Percentiles rank a stretch among this genome's conserved stretches.
Evolutionary conservation across 2,797 vertebrate genomes (phyloP).

Genomic region (Acanthornis magna): DNA sequence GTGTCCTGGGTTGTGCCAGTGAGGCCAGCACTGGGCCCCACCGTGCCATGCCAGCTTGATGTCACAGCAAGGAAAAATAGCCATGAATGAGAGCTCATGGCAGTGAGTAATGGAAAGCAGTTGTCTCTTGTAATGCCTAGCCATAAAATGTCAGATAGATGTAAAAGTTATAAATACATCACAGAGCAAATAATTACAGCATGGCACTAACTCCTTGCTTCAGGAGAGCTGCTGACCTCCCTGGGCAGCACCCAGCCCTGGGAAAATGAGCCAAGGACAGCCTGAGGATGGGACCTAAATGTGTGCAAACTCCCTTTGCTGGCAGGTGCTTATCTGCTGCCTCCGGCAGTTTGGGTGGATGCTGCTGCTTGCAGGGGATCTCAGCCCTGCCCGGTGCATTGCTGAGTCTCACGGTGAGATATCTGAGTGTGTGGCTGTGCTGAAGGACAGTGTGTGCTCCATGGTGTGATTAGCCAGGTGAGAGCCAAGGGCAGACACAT

Average conservation of each 20-base stretch:
- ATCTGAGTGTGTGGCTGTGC: not conserved
- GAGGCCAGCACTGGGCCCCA: not conserved
- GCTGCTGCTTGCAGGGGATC: not conserved
- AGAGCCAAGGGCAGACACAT: not conserved
- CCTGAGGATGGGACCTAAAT: not conserved
- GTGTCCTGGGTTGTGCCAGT: not conserved
- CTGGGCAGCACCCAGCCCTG: not conserved
- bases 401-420: not conserved
- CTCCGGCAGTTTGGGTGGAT: not conserved
- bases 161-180: slow-evolving; percentile 48
- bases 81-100: not conserved
- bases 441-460: not conserved
- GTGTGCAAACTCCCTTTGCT: not conserved
- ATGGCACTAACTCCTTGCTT: not conserved
- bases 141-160: slow-evolving; percentile 35
- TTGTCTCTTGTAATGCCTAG: not conserved
- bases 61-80: not conserved
- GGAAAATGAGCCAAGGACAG: not conserved
- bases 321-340: not conserved
- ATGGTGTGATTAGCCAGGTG: not conserved
- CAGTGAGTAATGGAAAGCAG: slow-evolving; percentile 28
- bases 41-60: not conserved
- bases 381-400: not conserved
- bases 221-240: not conserved
- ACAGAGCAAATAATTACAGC: not conserved